A percentile compares a stretch with the other conserved stretches of the same genome.
Evolutionary conservation across 2,888 invertebrate species (phyloP).

Genomic region (Synergus gifuensis): DNA sequence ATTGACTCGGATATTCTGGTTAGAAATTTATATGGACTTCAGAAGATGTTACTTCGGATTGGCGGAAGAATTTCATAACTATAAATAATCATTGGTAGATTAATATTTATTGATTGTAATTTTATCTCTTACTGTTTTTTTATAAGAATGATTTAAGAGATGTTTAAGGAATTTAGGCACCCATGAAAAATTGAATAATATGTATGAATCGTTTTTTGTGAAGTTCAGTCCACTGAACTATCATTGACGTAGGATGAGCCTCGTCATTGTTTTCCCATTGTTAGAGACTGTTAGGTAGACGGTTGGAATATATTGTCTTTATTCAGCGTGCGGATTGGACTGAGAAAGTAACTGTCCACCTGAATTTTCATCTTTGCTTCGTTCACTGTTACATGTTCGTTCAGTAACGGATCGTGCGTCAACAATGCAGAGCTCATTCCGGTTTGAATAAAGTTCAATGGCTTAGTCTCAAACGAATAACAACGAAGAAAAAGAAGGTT

Average conservation of each 20-base stretch:
- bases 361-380: conserved; percentile 40
- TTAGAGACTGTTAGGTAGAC: conserved; percentile 35
- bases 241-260: conserved; percentile 27
- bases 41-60: not conserved
- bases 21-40: not conserved
- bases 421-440: conserved; percentile 41
- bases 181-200: not conserved
- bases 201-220: not conserved
- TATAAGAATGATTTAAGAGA: not conserved
- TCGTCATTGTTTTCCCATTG: conserved; percentile 31
- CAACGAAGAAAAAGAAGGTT: conserved; percentile 7
- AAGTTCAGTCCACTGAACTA: conserved; percentile 29
- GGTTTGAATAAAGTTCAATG: conserved; percentile 42
- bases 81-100: not conserved
- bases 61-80: not conserved
- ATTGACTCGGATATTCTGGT: not conserved
- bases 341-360: conserved; percentile 41
- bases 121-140: no score
- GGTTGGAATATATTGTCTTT: conserved; percentile 28
- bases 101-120: no score
- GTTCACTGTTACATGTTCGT: conserved; percentile 33
- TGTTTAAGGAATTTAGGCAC: not conserved
- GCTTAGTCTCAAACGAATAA: conserved; percentile 36
- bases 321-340: not conserved
- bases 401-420: conserved; percentile 39